Conservation (phyloP, 2,797 vertebrate species). For the Oreochromis mossambicus region DNA sequence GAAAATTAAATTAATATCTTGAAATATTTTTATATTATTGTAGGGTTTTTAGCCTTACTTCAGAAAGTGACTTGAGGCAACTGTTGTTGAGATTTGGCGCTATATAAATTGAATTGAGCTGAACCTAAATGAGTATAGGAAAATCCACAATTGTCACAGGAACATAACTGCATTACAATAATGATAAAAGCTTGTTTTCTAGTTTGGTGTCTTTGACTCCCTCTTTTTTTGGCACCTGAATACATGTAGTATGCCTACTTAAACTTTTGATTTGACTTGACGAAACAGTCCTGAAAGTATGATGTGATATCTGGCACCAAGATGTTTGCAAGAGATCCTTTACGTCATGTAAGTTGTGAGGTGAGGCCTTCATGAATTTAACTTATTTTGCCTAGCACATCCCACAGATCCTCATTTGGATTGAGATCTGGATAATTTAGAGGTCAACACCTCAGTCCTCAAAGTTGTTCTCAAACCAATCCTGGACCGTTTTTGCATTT, state of each 20-base stretch:
- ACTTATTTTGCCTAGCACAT: not conserved
- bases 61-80: not conserved
- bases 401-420: not conserved
- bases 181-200: not conserved
- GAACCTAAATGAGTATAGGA: not conserved
- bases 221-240: not conserved
- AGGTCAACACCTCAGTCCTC: not conserved
- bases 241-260: not conserved
- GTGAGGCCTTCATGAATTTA: not conserved
- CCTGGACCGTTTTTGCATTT: not conserved
- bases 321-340: not conserved
- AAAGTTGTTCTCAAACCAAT: not conserved
- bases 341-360: not conserved
- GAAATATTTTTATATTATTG: not conserved
- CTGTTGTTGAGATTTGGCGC: not conserved
- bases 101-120: not conserved
- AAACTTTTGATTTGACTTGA: not conserved
- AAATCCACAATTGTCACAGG: not conserved
- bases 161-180: not conserved
- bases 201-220: not conserved
- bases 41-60: not conserved
- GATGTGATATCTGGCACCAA: not conserved
- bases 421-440: not conserved
- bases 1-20: not conserved
- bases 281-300: not conserved